A percentile compares a stretch with the other conserved stretches of the same genome.
These are phyloP conservation scores for Brenthis daphne DNA, from an alignment of 2,888 invertebrate species.

Conservation along the genomic window DNA sequence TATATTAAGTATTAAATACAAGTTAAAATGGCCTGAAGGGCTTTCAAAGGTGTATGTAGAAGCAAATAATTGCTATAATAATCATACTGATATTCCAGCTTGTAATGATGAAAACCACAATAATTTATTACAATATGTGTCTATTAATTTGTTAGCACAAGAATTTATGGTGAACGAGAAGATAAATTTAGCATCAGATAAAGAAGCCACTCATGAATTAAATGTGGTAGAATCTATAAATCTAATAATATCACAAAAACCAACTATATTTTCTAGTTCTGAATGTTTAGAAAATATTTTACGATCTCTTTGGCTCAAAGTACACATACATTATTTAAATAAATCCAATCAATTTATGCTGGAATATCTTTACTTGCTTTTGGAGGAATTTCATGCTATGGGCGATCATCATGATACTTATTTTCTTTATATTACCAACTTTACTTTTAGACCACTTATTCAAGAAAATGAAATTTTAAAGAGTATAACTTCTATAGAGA, in stretches of 20 bases:
- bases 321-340: slow-evolving; percentile 68
- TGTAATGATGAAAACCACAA: slow-evolving; percentile 62
- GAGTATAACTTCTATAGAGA: slow-evolving; percentile 69
- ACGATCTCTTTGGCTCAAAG: slow-evolving; percentile 70
- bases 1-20: slow-evolving; percentile 84
- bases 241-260: slow-evolving; percentile 61
- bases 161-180: slow-evolving; percentile 70
- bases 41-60: slow-evolving; percentile 82
- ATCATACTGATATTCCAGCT: slow-evolving; percentile 69
- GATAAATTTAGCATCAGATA: slow-evolving; percentile 51
- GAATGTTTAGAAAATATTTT: slow-evolving; percentile 65
- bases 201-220: slow-evolving; percentile 55
- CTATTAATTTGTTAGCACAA: slow-evolving; percentile 67
- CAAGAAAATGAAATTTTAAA: slow-evolving; percentile 61
- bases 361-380: slow-evolving; percentile 69
- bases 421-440: slow-evolving; percentile 62
- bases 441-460: slow-evolving; percentile 66
- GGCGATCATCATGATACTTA: slow-evolving; percentile 63
- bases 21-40: slow-evolving; percentile 84
- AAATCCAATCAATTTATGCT: slow-evolving; percentile 69
- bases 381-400: slow-evolving; percentile 73
- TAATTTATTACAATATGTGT: slow-evolving; percentile 61
- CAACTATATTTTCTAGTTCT: slow-evolving; percentile 60
- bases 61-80: slow-evolving; percentile 81
- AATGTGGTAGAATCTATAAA: slow-evolving; percentile 67